Percentiles rank a stretch among this genome's conserved stretches.
Evolutionary conservation across 2,113 vertebrate species (phyloP).

Genomic region (Thalassarche chlororhynchos): DNA sequence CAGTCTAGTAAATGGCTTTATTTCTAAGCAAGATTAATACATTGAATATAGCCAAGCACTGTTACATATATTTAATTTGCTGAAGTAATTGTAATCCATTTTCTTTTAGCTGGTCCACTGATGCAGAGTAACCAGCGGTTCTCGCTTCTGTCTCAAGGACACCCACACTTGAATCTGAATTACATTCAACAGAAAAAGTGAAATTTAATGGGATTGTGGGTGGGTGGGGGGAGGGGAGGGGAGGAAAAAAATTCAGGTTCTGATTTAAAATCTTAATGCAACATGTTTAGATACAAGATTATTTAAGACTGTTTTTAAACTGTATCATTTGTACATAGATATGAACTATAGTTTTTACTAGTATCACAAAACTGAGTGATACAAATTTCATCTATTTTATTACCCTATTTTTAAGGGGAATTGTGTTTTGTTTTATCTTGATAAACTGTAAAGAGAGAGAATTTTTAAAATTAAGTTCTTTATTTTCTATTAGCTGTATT

Average conservation of each 20-base stretch:
- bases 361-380: slow-evolving; percentile 97
- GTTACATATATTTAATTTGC: neutral
- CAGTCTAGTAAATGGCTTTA: neutral
- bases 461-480: slow-evolving; percentile 93
- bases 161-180: slow-evolving; percentile 89
- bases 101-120: slow-evolving; percentile 85
- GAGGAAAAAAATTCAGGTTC: slow-evolving; percentile 77
- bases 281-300: slow-evolving; percentile 80
- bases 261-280: slow-evolving; percentile 79
- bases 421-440: slow-evolving; percentile 95
- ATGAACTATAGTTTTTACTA: slow-evolving; percentile 92
- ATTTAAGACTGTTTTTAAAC: slow-evolving; percentile 90
- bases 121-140: slow-evolving; percentile 89
- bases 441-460: slow-evolving; percentile 91
- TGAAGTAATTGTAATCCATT: slow-evolving; percentile 73
- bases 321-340: slow-evolving; percentile 99
- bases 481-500: slow-evolving; percentile 99
- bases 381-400: slow-evolving; percentile 99
- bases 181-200: slow-evolving; percentile 98
- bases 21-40: neutral
- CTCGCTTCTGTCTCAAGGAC: slow-evolving; percentile 90
- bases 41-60: slow-evolving; percentile 9
- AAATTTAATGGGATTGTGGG: slow-evolving; percentile 66
- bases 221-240: slow-evolving; percentile 31
- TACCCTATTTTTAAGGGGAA: slow-evolving; percentile 98